Percentiles rank a stretch among this genome's conserved stretches.
Conservation (phyloP, 2,888 invertebrate species). For the Augiades crinisus region DNA sequence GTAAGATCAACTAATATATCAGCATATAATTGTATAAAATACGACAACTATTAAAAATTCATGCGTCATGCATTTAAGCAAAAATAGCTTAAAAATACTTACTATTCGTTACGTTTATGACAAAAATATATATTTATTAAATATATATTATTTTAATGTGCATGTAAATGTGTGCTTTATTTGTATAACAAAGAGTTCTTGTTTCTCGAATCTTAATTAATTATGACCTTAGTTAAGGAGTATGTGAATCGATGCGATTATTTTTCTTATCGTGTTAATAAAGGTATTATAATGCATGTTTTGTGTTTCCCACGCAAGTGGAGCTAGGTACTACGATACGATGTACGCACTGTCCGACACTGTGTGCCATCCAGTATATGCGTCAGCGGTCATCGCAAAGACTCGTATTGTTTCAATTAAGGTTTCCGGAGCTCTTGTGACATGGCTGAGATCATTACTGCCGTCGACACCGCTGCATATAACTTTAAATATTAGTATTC, state of each 20-base stretch:
- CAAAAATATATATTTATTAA: too few relatives aligned
- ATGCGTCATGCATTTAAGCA: too few relatives aligned
- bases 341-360: constrained; percentile 3
- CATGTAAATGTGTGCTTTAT: too few relatives aligned
- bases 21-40: too few relatives aligned
- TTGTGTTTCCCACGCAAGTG: constrained; percentile 18
- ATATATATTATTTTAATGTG: too few relatives aligned
- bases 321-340: constrained; percentile 3
- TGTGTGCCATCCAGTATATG: constrained; percentile 2
- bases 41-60: too few relatives aligned
- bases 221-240: background rate
- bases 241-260: constrained; percentile 8
- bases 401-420: constrained; percentile 29
- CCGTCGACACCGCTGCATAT: constrained; percentile 2
- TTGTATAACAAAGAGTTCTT: too few relatives aligned
- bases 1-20: too few relatives aligned
- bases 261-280: constrained; percentile 10
- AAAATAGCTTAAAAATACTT: too few relatives aligned
- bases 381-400: constrained; percentile 25
- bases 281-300: background rate
- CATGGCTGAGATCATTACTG: constrained; percentile 22
- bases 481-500: background rate
- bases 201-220: too few relatives aligned
- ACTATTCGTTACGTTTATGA: too few relatives aligned
- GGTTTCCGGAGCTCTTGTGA: constrained; percentile 25